phyloP scores from a whole-genome alignment of 2,888 invertebrate species.

The Polydrusus cervinus region DNA sequence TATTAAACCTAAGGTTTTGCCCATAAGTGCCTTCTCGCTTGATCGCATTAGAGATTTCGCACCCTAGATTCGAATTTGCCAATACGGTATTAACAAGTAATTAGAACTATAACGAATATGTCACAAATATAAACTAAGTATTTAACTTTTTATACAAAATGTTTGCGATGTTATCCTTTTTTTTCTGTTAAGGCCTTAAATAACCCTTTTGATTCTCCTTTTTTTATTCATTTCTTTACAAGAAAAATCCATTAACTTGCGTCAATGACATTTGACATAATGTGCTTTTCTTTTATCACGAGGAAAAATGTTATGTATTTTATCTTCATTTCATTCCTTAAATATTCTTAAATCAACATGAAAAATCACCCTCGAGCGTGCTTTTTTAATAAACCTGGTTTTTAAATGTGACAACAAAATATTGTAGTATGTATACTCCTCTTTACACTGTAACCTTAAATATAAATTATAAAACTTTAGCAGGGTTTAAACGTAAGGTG shows the following conservation, averaged over 20 bases:
- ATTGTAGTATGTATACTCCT: not conserved
- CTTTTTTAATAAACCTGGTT: not conserved
- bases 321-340: conserved; percentile 9
- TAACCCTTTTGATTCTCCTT: not conserved
- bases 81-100: too few relatives aligned
- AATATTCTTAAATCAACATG: not conserved
- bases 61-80: too few relatives aligned
- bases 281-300: conserved; percentile 1
- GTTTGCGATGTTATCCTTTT: too few relatives aligned
- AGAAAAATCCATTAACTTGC: conserved; percentile 10
- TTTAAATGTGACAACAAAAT: not conserved
- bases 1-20: too few relatives aligned
- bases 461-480: not conserved
- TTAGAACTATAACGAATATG: too few relatives aligned
- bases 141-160: too few relatives aligned
- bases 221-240: not conserved
- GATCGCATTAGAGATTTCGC: too few relatives aligned
- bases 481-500: too few relatives aligned
- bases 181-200: not conserved
- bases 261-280: not conserved
- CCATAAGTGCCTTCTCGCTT: too few relatives aligned
- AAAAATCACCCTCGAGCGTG: not conserved
- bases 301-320: conserved; percentile 1
- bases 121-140: too few relatives aligned
- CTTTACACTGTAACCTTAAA: not conserved